Base-by-base conservation (phyloP, 2,888 invertebrate genomes). In the Cephus pulcher region DNA sequence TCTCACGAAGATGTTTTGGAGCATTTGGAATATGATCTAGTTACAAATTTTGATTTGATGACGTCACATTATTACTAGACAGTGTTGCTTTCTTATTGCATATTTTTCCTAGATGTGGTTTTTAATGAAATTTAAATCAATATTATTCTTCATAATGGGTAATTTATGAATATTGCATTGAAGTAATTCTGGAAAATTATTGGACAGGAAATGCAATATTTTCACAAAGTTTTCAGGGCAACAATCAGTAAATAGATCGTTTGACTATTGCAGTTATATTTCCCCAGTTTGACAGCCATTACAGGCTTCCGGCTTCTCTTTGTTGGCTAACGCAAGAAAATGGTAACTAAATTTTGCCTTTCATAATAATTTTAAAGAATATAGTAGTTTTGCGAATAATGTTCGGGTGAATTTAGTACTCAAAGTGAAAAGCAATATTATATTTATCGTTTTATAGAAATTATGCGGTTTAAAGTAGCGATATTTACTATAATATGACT, bases 271-370 rank as follows among this genome's bases (percentile, higher is more conserved):
- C 56, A 56, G 56, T 56, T 56, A 56, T 23, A 23, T 23, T 56
- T 23, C 56, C 23, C 23, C 56, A 23, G 15, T 23, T 56, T 56
- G 9, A 23, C 6, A 56, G 56, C 56, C 56, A 23, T 56, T 9
- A 56, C 1, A 23, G 23, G 23, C 75, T 82, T 87, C 85, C 86
- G 86, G 82, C 80, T 84, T 79, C 87, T 87, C 84, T 84, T 82
- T 78, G 79, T 81, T 84, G 80, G 78, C 80, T 84, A 82, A 79
- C 77, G 83, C 79, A 81, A 81, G 83, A 84, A 82, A 81, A 88
- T 88, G 88, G 88, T 88, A 87, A 88, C 82, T 78, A 34, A 34
- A 30, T 40, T 78, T 82, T 78, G 15, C 11, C 12, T 71, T 32
- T 71, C 32, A 34, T 71, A 71, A 32, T 15, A 32, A 12, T 33